phyloP scores from a whole-genome alignment of 2,113 vertebrate species.

The Chiloscyllium plagiosum region DNA sequence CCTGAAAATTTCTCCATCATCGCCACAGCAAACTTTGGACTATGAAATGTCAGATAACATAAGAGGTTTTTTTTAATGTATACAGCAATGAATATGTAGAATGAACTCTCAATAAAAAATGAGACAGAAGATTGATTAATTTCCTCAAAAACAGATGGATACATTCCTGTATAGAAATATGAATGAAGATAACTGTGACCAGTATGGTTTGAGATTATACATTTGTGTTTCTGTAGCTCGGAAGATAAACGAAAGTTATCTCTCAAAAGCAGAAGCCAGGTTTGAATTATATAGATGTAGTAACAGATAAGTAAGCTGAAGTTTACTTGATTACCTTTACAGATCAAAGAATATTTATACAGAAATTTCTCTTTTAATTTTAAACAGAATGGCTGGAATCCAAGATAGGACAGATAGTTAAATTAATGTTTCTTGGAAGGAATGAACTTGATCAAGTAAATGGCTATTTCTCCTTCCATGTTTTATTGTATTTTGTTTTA shows the following conservation, averaged over 20 bases:
- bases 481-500: not conserved
- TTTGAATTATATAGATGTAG: not conserved
- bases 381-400: not conserved
- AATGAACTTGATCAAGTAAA: not conserved
- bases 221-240: not conserved
- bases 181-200: not conserved
- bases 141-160: not conserved
- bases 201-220: not conserved
- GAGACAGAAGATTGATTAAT: not conserved
- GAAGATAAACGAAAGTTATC: not conserved
- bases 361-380: not conserved
- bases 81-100: not conserved
- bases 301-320: not conserved
- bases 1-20: not conserved
- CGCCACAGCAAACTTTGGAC: not conserved
- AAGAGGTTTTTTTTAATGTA: not conserved
- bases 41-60: not conserved
- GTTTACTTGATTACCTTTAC: not conserved
- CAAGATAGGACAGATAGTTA: not conserved
- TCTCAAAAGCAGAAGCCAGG: not conserved
- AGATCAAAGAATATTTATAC: not conserved
- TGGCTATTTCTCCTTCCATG: not conserved
- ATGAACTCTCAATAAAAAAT: not conserved
- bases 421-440: not conserved
- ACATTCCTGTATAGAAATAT: not conserved